Conservation (phyloP, 2,113 vertebrate species). For the Atractosteus spatula region DNA sequence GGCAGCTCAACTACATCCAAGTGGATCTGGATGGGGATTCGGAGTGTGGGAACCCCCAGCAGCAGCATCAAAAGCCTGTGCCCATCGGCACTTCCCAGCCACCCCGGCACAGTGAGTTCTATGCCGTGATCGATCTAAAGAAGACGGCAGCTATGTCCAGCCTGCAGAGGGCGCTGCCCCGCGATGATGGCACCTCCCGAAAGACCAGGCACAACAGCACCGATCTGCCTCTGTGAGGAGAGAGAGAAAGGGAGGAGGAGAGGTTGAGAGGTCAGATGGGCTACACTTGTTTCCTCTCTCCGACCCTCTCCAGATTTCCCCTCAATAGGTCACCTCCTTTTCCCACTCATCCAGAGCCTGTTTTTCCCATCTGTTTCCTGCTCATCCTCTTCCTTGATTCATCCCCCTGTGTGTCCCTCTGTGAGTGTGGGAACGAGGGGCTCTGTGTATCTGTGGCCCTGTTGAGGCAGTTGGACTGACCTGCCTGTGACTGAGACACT, state of each 20-base stretch:
- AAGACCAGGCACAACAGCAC: conserved; percentile 99
- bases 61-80: neutral
- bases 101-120: conserved; percentile 80
- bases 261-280: conserved; percentile 7
- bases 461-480: no score
- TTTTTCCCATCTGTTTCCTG: no score
- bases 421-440: no score
- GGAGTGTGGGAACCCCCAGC: conserved; percentile 44
- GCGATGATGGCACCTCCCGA: conserved; percentile 91
- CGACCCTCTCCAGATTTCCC: no score
- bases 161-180: conserved; percentile 92
- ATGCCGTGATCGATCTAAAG: conserved; percentile 94
- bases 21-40: conserved; percentile 86
- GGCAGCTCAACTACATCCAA: conserved; percentile 98
- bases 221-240: conserved; percentile 89
- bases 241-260: conserved; percentile 27
- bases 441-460: no score
- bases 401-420: no score
- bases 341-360: no score
- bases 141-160: conserved; percentile 98
- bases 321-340: no score
- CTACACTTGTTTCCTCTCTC: no score
- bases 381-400: no score
- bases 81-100: conserved; percentile 33
- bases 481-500: no score